Evolutionary conservation across 2,113 vertebrate species (phyloP).

Genomic region (Aptenodytes patagonicus): DNA sequence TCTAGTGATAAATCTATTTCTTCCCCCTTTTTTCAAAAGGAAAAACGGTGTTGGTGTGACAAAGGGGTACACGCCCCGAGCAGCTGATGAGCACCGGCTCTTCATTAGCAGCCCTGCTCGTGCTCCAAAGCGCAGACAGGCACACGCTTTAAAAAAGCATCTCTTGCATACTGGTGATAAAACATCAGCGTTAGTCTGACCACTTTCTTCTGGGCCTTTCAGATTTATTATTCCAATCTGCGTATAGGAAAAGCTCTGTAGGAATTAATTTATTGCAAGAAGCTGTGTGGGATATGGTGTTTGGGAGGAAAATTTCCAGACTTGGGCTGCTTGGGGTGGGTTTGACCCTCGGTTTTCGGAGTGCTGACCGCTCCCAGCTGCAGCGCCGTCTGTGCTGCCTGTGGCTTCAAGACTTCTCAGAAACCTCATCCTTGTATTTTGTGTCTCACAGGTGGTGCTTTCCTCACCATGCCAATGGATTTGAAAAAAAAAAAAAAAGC

Average conservation of each 20-base stretch:
- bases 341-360: neutral
- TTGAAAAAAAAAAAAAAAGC: neutral
- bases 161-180: neutral
- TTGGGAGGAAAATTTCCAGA: neutral
- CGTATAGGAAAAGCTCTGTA: neutral
- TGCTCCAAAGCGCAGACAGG: neutral
- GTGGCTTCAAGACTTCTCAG: neutral
- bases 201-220: neutral
- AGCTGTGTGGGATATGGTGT: neutral
- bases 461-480: rapidly evolving
- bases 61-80: neutral
- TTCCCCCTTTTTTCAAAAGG: neutral
- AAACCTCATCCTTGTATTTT: neutral
- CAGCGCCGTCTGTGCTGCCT: neutral
- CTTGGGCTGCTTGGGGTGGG: rapidly evolving
- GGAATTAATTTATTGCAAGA: neutral
- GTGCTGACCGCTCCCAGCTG: rapidly evolving
- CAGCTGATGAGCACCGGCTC: neutral
- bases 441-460: neutral
- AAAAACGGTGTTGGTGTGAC: neutral
- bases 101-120: neutral
- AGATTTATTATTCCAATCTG: neutral
- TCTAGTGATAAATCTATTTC: constrained; percentile 70
- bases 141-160: neutral
- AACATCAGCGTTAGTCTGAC: rapidly evolving